A percentile compares a stretch with the other conserved stretches of the same genome.
These are phyloP conservation scores for Tragelaphus oryx DNA, from an alignment of 2,797 vertebrate genomes.

Conservation along the genomic window DNA sequence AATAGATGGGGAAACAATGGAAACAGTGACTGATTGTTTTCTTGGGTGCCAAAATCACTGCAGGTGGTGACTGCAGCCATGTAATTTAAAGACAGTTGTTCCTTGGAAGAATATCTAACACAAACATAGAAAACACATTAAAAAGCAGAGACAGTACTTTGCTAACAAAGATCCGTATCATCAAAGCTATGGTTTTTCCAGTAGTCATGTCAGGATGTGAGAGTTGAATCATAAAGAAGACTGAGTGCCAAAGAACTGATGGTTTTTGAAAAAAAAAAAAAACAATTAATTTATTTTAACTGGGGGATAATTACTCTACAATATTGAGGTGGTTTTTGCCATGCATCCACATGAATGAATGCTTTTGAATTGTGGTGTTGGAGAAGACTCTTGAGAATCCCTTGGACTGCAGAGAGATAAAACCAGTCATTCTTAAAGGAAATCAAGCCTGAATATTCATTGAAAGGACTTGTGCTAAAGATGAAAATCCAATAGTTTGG, in stretches of 20 bases:
- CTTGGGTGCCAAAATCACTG: not conserved
- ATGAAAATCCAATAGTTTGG: not conserved
- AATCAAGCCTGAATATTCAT: not conserved
- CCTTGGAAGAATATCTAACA: not conserved
- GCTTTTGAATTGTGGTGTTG: not conserved
- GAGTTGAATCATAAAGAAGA: not conserved
- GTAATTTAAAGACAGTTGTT: not conserved
- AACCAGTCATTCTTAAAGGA: not conserved
- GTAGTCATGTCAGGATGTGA: not conserved
- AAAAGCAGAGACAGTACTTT: not conserved
- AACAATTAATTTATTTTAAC: no score
- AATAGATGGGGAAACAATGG: not conserved
- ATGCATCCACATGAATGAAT: not conserved
- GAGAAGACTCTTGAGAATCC: not conserved
- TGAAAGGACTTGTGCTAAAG: not conserved
- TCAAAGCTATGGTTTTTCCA: not conserved
- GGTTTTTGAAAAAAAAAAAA: rapidly evolving
- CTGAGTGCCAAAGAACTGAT: not conserved
- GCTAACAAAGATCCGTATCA: not conserved
- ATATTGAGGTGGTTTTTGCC: not conserved
- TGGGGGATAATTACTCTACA: not conserved
- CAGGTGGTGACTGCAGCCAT: not conserved
- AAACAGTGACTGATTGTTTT: not conserved
- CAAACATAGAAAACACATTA: not conserved
- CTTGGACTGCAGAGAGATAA: not conserved